phyloP scores from a whole-genome alignment of 2,797 vertebrate genomes.

The Lithobates sylvaticus region DNA sequence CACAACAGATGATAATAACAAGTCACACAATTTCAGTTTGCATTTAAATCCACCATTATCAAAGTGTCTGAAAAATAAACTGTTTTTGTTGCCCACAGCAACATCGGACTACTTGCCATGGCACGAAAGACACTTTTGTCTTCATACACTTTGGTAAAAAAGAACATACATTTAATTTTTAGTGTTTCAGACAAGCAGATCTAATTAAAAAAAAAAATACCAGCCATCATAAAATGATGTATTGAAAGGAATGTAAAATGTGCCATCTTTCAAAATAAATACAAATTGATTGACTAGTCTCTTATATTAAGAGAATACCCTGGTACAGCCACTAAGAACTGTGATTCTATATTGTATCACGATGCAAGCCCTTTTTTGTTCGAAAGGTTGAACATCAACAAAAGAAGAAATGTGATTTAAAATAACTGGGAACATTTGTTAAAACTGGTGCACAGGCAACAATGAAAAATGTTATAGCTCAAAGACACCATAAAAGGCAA shows the following conservation, averaged over 20 bases:
- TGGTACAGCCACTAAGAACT: constrained; percentile 14
- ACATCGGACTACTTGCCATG: neutral
- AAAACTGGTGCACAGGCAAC: constrained; percentile 15
- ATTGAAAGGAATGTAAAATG: constrained; percentile 14
- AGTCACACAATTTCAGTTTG: neutral
- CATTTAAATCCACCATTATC: neutral
- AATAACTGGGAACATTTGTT: neutral
- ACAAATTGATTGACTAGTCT: neutral
- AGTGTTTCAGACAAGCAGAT: neutral
- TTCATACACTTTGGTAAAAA: neutral
- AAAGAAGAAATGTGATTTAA: neutral
- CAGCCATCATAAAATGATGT: neutral
- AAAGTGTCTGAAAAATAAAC: neutral
- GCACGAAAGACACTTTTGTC: neutral
- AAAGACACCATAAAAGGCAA: neutral
- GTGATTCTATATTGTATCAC: constrained; percentile 2
- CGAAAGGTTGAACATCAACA: constrained; percentile 14
- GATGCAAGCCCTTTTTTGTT: constrained; percentile 48
- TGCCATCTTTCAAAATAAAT: neutral
- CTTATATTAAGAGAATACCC: constrained; percentile 35
- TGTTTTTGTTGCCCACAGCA: neutral
- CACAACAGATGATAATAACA: neutral
- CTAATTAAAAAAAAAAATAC: neutral
- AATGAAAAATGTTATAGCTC: neutral
- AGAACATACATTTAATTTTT: neutral